A percentile compares a stretch with the other conserved stretches of the same genome.
These are phyloP conservation scores for Drosophila repleta DNA, from an alignment of 1,140 invertebrate species.

Conservation along the genomic window DNA sequence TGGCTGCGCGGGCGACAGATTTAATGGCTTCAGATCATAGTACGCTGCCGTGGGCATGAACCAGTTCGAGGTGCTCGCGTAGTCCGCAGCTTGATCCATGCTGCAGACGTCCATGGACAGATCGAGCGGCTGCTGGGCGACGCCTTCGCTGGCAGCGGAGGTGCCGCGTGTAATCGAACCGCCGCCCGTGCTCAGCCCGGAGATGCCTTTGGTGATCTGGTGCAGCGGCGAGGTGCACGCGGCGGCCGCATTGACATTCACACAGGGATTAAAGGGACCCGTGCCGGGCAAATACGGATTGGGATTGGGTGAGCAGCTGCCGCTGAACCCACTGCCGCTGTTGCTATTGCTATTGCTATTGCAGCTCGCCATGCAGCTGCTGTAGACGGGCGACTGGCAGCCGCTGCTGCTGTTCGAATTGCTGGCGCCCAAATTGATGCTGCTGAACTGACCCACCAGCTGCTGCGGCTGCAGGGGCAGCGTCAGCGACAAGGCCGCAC, in stretches of 20 bases:
- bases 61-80: slow-evolving; percentile 66
- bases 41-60: slow-evolving; percentile 80
- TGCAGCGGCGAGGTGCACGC: slow-evolving; percentile 74
- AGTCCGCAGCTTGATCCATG: slow-evolving; percentile 28
- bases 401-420: slow-evolving; percentile 72
- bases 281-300: slow-evolving; percentile 69
- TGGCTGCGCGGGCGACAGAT: slow-evolving; percentile 86
- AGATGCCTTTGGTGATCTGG: slow-evolving; percentile 85
- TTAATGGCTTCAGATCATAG: slow-evolving; percentile 85
- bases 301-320: slow-evolving; percentile 76
- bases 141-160: slow-evolving; percentile 84
- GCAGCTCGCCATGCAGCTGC: slow-evolving; percentile 10
- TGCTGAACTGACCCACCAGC: slow-evolving; percentile 76
- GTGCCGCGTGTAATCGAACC: slow-evolving; percentile 91
- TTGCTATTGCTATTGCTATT: slow-evolving; percentile 64
- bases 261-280: slow-evolving; percentile 39
- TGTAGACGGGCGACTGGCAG: slow-evolving; percentile 79
- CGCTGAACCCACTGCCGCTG: slow-evolving; percentile 73
- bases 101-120: slow-evolving; percentile 79
- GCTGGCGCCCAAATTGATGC: slow-evolving; percentile 68
- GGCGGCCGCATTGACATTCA: slow-evolving; percentile 21
- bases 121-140: slow-evolving; percentile 70
- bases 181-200: slow-evolving; percentile 86
- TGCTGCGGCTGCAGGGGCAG: slow-evolving; percentile 60
- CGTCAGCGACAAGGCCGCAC: slow-evolving; percentile 30